Evolutionary conservation across 92 coral and sea anemone species (phyloP), one percentile per base, ranked within the genome.

Genomic region (Porites evermanni): DNA sequence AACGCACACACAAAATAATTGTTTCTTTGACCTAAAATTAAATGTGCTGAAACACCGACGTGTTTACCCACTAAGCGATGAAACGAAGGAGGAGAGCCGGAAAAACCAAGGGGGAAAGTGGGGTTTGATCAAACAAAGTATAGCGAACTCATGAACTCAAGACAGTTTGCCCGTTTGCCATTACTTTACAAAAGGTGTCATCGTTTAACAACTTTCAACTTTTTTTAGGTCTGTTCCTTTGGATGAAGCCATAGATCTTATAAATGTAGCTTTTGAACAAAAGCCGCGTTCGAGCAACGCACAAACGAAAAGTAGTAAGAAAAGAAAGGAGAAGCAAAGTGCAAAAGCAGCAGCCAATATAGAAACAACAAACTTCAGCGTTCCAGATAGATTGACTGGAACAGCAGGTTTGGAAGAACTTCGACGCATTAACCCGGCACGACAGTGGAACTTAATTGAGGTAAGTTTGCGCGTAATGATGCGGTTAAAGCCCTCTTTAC

Each of bases 221-320:
- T 61, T 73, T 63, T 67, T 4, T 74, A 97, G 99, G 74, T 97
- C 78, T 86, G 88, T 97, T 13, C 99, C 97, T 8, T 26, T 4
- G 11, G 89, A 70, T n/a, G 99, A 97, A 88, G 23, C 98, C 60
- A 95, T 97, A 53, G 98, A 97, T 79, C 95, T 97, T 38, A 95
- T 97, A 6, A 97, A 97, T 81, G 99, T 97, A 18, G 98, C 98
- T 44, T 97, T 97, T 87, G 98, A 95, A 71, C 99, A 93, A 84
- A 97, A 88, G 70, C 7, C 69, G 4, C 85, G 59, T 38, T 38
- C 78, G 4, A 58, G 51, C 21, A 79, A 74, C 18, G 88, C 89
- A 2, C 91, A 84, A 8, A 81, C 64, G 66, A 77, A 50, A 77
- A 61, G 53, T 0, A 53, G 79, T 74, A 78, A 78, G 79, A 69